A percentile compares a stretch with the other conserved stretches of the same genome.
These are phyloP conservation scores for Steromphala cineraria DNA, from an alignment of 2,888 invertebrate genomes.

Conservation along the genomic window DNA sequence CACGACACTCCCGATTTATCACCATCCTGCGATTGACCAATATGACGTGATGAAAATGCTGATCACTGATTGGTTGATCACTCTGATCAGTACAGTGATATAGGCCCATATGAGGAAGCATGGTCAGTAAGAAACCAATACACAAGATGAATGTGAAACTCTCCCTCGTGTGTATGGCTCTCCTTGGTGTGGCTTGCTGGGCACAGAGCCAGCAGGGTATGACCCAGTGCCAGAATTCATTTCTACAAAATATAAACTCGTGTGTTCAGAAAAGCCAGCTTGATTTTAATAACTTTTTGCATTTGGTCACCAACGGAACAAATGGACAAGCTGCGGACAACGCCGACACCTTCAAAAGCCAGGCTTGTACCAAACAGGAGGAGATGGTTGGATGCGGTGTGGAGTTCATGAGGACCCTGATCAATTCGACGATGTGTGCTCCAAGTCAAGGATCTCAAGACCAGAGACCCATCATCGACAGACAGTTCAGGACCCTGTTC, in stretches of 20 bases:
- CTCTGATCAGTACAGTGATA: too few species aligned
- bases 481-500: slow-evolving; percentile 11
- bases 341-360: neutral
- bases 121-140: too few species aligned
- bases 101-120: too few species aligned
- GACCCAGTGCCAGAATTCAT: neutral
- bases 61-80: too few species aligned
- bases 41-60: too few species aligned
- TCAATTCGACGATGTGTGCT: neutral
- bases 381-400: slow-evolving; percentile 10
- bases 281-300: neutral
- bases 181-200: too few species aligned
- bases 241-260: neutral
- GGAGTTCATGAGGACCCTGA: slow-evolving; percentile 10
- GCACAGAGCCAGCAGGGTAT: neutral
- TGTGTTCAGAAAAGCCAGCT: neutral
- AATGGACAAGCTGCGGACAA: neutral
- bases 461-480: slow-evolving; percentile 7
- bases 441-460: neutral
- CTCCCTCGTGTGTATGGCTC: too few species aligned
- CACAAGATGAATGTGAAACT: too few species aligned
- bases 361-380: slow-evolving; percentile 3
- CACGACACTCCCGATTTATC: too few species aligned
- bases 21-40: too few species aligned
- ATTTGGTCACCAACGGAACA: neutral